A percentile compares a stretch with the other conserved stretches of the same genome.
Conservation (phyloP, 2,113 vertebrate species). For the Uropsilus gracilis region DNA sequence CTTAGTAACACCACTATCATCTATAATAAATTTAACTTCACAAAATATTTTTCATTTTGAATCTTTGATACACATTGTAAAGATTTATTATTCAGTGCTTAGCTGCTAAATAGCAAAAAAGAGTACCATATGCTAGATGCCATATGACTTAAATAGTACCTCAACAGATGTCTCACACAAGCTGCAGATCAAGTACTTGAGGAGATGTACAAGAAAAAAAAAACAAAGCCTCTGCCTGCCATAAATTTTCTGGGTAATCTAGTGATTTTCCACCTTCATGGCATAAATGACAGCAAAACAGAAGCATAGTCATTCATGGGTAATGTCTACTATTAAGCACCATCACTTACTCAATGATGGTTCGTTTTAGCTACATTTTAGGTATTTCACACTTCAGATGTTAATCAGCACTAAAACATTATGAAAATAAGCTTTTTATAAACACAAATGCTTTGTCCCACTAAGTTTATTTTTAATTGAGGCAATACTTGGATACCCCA, state of each 20-base stretch:
- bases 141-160: constrained; percentile 48
- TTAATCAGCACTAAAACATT: not conserved
- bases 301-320: not conserved
- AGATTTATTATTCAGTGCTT: constrained; percentile 37
- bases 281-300: not conserved
- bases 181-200: not conserved
- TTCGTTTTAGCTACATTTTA: not conserved
- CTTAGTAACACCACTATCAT: not conserved
- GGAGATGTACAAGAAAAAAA: not conserved
- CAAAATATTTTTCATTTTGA: not conserved
- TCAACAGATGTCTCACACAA: constrained; percentile 45
- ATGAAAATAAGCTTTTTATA: constrained; percentile 1
- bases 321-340: not conserved
- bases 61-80: constrained; percentile 7
- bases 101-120: constrained; percentile 30
- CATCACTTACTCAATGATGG: not conserved
- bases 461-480: too few relatives aligned
- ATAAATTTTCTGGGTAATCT: constrained; percentile 53
- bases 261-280: constrained; percentile 63
- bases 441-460: not conserved
- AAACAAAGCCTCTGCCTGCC: constrained; percentile 13
- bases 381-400: constrained; percentile 16
- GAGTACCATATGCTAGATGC: constrained; percentile 51
- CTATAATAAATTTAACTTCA: constrained; percentile 1
- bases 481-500: too few relatives aligned